Evolutionary conservation across 1,140 invertebrate species (phyloP), one percentile per base, ranked within the genome.

Genomic region (Macrobrachium rosenbergii): DNA sequence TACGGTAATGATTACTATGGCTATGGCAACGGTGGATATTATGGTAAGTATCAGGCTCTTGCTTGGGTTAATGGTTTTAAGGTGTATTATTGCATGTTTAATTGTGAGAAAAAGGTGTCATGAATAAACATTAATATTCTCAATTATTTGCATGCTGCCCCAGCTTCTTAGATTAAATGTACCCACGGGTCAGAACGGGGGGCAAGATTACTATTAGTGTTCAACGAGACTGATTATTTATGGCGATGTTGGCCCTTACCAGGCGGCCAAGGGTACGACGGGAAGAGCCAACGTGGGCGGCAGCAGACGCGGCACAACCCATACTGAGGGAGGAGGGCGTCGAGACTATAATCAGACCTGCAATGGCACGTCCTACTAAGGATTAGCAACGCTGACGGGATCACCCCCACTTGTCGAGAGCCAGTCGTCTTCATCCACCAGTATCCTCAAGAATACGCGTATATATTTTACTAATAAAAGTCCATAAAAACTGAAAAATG

Each of bases 211-310:
- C 69, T 82, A 59, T 87, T 87, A 87, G 85, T 82, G 78, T 69
- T 81, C 79, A 81, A 75, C 60, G 85, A 87, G 85, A 87, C 85
- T 87, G 76, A 87, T 87, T 81, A 87, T 87, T 87, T 87, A 87
- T 87, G 85, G 85, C 78, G 78, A 69, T 87, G 59, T 87, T 87
- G 85, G 85, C 85, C 85, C 85, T 87, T 87, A 87, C 85, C 85
- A 87, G 85, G 85, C 85, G 78, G 85, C 64, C 85, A 87, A 87
- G 85, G 85, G 67, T 87, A 87, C 59, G 85, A 87, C 43, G 85
- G 85, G 78, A 87, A 87, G 85, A 87, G 78, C 72, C 85, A 87
- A 43, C 85, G 85, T 62, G 85, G 85, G 85, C 67, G 85, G 85
- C 85, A 87, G 72, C 85, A 87, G 85, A 64, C 85, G 85, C 58